Conservation (phyloP, 1,140 invertebrate genomes). For the Goniozus legneri region DNA sequence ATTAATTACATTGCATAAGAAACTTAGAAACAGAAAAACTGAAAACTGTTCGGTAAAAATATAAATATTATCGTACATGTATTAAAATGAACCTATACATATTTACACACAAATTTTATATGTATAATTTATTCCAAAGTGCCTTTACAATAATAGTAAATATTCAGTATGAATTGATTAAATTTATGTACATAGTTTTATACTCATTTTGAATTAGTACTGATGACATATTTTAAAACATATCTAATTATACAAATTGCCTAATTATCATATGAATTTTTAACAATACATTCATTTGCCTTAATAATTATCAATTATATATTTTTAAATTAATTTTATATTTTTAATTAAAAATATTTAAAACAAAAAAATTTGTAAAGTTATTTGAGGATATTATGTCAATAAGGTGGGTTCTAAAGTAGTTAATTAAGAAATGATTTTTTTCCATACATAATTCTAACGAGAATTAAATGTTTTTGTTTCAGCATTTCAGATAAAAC, state of each 20-base stretch:
- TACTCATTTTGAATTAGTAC: not conserved
- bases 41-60: constrained; percentile 2
- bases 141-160: constrained; percentile 31
- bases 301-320: too few relatives aligned
- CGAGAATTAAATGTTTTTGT: constrained; percentile 20
- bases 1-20: constrained; percentile 53
- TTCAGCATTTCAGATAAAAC: constrained; percentile 36
- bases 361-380: too few relatives aligned
- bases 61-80: constrained; percentile 9
- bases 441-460: not conserved
- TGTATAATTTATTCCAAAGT: constrained; percentile 46
- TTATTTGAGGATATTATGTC: constrained; percentile 1
- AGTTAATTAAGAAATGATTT: not conserved
- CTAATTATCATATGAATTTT: too few relatives aligned
- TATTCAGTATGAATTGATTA: not conserved
- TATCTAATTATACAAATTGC: too few relatives aligned
- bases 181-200: constrained; percentile 16
- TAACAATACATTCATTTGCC: too few relatives aligned
- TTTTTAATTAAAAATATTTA: too few relatives aligned
- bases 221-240: constrained; percentile 3
- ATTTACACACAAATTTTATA: constrained; percentile 25
- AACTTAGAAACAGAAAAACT: not conserved
- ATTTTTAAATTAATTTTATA: too few relatives aligned
- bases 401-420: not conserved
- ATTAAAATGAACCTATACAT: constrained; percentile 10